Conservation (phyloP, 2,113 vertebrate species). For the Oxyruncus cristatus region DNA sequence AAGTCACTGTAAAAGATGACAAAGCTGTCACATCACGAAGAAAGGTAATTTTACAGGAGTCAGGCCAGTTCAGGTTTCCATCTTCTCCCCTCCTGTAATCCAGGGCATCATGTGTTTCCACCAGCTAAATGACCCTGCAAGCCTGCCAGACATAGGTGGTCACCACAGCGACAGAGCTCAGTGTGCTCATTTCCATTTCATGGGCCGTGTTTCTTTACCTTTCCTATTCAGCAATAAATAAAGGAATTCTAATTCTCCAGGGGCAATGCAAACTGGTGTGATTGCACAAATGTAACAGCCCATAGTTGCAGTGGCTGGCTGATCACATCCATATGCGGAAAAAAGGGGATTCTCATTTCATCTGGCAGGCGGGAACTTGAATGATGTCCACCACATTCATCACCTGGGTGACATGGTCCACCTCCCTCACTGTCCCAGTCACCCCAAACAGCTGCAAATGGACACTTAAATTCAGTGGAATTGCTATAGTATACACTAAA, state of each 20-base stretch:
- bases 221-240: not conserved
- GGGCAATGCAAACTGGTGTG: not conserved
- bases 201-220: not conserved
- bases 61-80: conserved; percentile 2
- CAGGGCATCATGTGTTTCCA: not conserved
- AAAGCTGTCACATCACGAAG: conserved; percentile 45
- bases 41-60: conserved; percentile 55
- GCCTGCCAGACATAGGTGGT: not conserved
- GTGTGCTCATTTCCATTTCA: not conserved
- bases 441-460: not conserved
- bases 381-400: not conserved
- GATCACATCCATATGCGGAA: not conserved
- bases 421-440: not conserved
- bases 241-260: not conserved
- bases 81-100: not conserved
- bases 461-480: not conserved
- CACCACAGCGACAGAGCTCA: not conserved
- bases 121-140: conserved; percentile 14
- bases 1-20: conserved; percentile 61
- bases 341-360: not conserved
- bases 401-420: not conserved
- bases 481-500: not conserved
- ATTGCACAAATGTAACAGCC: not conserved
- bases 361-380: not conserved
- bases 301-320: not conserved